Conservation (phyloP, 2,797 vertebrate genomes). For the Sparus aurata region DNA sequence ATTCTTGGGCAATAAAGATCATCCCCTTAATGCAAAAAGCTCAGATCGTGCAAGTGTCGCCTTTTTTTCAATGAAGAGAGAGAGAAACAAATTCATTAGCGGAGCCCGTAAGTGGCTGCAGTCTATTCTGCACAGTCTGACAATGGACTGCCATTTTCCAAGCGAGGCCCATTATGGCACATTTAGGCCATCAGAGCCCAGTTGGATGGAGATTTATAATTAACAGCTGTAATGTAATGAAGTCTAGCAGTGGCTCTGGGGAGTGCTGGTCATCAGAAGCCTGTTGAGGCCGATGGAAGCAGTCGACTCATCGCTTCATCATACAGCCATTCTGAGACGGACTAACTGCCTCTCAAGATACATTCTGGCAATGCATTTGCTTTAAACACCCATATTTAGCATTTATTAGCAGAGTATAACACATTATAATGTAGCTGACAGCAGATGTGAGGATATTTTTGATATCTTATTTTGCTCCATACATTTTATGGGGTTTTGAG, state of each 20-base stretch:
- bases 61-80: constrained; percentile 37
- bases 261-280: constrained; percentile 69
- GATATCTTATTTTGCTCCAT: background rate
- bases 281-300: constrained; percentile 54
- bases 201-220: constrained; percentile 79
- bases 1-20: constrained; percentile 99
- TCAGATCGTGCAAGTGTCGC: constrained; percentile 71
- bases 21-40: constrained; percentile 92
- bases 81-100: constrained; percentile 52
- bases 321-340: constrained; percentile 3
- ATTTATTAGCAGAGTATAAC: background rate
- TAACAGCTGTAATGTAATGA: constrained; percentile 74
- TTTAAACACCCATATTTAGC: background rate
- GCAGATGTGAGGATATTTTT: background rate
- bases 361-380: background rate
- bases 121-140: constrained; percentile 43
- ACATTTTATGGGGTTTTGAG: background rate
- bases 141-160: constrained; percentile 64
- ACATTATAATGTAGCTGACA: background rate
- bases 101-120: constrained; percentile 42
- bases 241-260: constrained; percentile 67
- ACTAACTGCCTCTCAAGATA: background rate
- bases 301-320: constrained; percentile 54
- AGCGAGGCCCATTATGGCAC: constrained; percentile 60
- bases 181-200: constrained; percentile 67